Evolutionary conservation across 2,888 invertebrate species (phyloP), one percentile per base, ranked within the genome.

Genomic region (Meandrusa payeni): DNA sequence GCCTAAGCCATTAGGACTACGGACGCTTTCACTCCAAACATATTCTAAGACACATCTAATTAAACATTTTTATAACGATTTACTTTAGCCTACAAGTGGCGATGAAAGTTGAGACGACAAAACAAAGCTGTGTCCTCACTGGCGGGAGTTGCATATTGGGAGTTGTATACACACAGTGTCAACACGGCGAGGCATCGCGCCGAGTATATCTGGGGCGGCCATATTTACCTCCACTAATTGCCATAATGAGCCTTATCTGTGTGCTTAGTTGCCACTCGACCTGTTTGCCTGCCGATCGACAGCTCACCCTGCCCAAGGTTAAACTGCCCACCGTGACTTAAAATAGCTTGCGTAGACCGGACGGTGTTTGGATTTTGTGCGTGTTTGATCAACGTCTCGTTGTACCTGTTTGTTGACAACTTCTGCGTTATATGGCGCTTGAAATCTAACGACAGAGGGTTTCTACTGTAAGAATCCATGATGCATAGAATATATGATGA

Each of bases 191-290:
- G 12, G 22, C 44, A 26, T 37, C 31, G 27, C 28, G 34, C 41
- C 32, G 55, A 55, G 55, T 54, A 56, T 70, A 78, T 71, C 72
- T 73, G 66, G 78, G 79, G 60, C 76, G 67, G 57, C 66, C 65
- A 64, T 85, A 73, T 85, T 82, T 82, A 66, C 74, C 63, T 68
- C 66, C 53, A 62, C 73, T 85, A 85, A 86, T 85, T 82, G 79
- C 77, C 65, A 63, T 81, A 81, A 82, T 81, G 77, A 76, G 74
- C 59, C 64, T 75, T 79, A 78, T 77, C 75, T 79, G 75, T 79
- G 63, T 75, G 64, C 55, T 69, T 57, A 73, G 62, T 61, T 55
- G 66, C 70, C 71, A 70, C 69, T 72, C 65, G 55, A 64, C 63
- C 60, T 80, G 69, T 80, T 80, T 78, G 73, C 67, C 31, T 55